These are phyloP conservation scores for Sycophila sp. DNA, from an alignment of 1,140 invertebrate species.

Conservation along the genomic window DNA sequence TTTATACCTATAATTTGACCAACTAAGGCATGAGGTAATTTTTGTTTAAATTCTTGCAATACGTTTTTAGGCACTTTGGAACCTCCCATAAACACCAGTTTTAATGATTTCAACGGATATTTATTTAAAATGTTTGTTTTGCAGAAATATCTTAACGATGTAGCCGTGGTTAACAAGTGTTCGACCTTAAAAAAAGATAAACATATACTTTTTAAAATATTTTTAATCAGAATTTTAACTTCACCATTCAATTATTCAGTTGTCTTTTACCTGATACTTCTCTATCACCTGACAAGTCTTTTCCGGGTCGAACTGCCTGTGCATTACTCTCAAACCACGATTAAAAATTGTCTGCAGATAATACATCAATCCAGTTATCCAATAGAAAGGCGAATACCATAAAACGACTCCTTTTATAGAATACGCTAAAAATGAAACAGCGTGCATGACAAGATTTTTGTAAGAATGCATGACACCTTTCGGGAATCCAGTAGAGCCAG, in stretches of 20 bases:
- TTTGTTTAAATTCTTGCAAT: not conserved
- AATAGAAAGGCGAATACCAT: conserved; percentile 22
- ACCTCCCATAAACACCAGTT: not conserved
- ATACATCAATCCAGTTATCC: conserved; percentile 29
- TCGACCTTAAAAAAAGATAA: not conserved
- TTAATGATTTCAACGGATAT: conserved; percentile 8
- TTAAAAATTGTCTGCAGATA: not conserved
- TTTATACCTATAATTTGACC: too few species aligned
- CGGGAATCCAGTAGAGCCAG: conserved; percentile 6
- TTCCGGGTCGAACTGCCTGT: conserved; percentile 27
- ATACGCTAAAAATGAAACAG: not conserved
- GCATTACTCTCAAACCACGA: conserved; percentile 23
- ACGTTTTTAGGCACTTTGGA: not conserved
- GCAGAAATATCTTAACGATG: not conserved
- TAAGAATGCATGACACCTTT: conserved; percentile 12
- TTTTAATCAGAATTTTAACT: not conserved
- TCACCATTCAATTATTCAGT: not conserved
- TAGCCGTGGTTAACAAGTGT: not conserved
- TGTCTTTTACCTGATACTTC: conserved; percentile 41
- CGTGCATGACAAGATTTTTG: not conserved
- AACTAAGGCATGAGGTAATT: not conserved
- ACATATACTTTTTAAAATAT: too few species aligned
- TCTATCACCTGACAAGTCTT: conserved; percentile 40
- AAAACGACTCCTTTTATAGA: not conserved
- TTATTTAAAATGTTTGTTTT: not conserved